phyloP scores from a whole-genome alignment of 2,888 invertebrate species.

The Philereme transversata region DNA sequence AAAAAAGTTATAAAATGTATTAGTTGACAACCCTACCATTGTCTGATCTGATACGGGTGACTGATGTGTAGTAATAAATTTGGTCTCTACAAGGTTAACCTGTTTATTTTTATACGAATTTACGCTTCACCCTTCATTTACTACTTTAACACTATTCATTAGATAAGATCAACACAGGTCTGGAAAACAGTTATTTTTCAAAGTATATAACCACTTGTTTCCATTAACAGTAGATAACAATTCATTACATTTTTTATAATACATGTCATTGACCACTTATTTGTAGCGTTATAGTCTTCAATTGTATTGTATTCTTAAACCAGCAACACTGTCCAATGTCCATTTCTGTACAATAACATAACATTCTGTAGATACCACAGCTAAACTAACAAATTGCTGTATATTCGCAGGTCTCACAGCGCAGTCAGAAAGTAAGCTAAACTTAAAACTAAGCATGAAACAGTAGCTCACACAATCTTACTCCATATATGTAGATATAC shows the following conservation, averaged over 20 bases:
- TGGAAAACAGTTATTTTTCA: too few species aligned
- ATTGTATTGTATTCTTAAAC: neutral
- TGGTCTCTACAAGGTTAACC: conserved; percentile 28
- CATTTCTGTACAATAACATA: conserved; percentile 1
- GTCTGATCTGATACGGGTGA: conserved; percentile 52
- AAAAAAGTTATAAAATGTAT: neutral
- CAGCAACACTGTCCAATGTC: too few species aligned
- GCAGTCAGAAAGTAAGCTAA: conserved; percentile 81
- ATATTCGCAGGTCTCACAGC: conserved; percentile 78
- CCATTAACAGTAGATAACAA: too few species aligned
- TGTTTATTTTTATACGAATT: conserved; percentile 36
- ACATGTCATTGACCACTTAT: neutral
- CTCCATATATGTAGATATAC: conserved; percentile 22
- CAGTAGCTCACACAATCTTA: conserved; percentile 44
- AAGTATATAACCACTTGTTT: too few species aligned
- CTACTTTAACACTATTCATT: neutral
- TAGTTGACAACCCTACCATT: conserved; percentile 17
- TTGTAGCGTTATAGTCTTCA: neutral
- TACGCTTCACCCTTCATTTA: conserved; percentile 23
- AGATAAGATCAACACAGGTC: neutral
- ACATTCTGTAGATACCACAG: conserved; percentile 27
- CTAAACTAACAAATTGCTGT: conserved; percentile 70
- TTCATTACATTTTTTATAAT: too few species aligned
- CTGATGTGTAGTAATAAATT: conserved; percentile 58
- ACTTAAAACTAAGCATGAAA: conserved; percentile 66